Conservation (phyloP, 2,888 invertebrate species). For the Therioaphis trifolii region DNA sequence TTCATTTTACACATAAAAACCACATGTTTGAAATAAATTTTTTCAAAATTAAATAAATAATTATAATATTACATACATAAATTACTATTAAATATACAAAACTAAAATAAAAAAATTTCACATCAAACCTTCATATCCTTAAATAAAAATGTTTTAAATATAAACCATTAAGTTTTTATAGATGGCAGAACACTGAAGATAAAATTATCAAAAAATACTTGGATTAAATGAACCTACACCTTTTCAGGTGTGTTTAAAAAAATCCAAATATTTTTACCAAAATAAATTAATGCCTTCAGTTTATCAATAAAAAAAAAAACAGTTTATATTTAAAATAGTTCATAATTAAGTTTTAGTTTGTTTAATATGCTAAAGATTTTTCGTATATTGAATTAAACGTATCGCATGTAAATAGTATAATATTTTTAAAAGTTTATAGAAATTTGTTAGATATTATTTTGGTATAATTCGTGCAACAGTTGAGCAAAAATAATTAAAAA, state of each 20-base stretch:
- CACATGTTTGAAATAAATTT: slow-evolving; percentile 13
- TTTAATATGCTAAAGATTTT: slow-evolving; percentile 30
- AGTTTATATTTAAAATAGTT: slow-evolving; percentile 4
- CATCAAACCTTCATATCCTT: not conserved
- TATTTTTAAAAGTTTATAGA: not conserved
- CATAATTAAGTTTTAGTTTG: slow-evolving; percentile 4
- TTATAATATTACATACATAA: slow-evolving; percentile 27
- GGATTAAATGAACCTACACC: not conserved
- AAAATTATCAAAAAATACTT: not conserved
- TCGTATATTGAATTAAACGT: slow-evolving; percentile 20
- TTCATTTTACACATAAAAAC: slow-evolving; percentile 29
- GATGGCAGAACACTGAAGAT: not conserved
- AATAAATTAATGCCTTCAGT: not conserved
- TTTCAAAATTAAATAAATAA: slow-evolving; percentile 43
- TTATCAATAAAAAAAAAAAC: not conserved
- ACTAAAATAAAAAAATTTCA: slow-evolving; percentile 20
- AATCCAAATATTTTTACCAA: not conserved
- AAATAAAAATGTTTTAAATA: not conserved
- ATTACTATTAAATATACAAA: slow-evolving; percentile 16
- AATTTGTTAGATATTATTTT: not conserved
- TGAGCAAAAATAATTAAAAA: slow-evolving; percentile 30
- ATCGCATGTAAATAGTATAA: slow-evolving; percentile 10
- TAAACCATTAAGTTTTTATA: not conserved
- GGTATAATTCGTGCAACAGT: not conserved
- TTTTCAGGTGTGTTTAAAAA: not conserved